Conservation (phyloP, 2,888 invertebrate genomes). For the Mesochorus sp. region DNA sequence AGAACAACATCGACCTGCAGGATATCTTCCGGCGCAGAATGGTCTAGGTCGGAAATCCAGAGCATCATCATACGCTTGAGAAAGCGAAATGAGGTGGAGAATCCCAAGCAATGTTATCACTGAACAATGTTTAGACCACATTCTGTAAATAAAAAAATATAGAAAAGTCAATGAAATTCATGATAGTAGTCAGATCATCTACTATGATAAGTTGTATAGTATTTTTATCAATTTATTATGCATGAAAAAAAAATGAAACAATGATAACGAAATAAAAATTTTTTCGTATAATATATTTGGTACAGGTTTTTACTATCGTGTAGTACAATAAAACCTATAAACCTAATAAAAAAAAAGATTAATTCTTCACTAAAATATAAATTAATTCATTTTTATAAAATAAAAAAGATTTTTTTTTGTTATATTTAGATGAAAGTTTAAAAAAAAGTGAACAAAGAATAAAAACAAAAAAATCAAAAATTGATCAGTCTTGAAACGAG, state of each 20-base stretch:
- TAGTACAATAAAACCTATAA: no score
- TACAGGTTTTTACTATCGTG: no score
- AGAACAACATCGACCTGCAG: slow-evolving; percentile 86
- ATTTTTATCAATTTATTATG: not conserved
- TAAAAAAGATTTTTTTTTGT: not conserved
- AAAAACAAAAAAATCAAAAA: not conserved
- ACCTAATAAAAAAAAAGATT: no score
- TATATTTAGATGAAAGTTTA: not conserved
- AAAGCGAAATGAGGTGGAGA: slow-evolving; percentile 61
- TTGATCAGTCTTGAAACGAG: slow-evolving; percentile 1
- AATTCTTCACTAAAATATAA: not conserved
- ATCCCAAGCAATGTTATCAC: slow-evolving; percentile 50
- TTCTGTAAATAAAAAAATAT: slow-evolving; percentile 61
- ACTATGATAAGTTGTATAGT: not conserved
- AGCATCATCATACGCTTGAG: slow-evolving; percentile 72
- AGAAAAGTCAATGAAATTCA: not conserved
- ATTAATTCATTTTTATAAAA: not conserved
- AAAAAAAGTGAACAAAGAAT: not conserved
- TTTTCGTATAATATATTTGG: no score
- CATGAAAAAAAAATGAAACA: no score
- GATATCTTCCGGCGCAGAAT: slow-evolving; percentile 83
- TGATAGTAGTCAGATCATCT: no score
- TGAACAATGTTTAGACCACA: slow-evolving; percentile 64
- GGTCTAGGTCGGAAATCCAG: slow-evolving; percentile 85
- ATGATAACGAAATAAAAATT: no score